Percentiles rank a stretch among this genome's conserved stretches.
Conservation (phyloP, 1,140 invertebrate species). For the Trinorchestia longiramus region DNA sequence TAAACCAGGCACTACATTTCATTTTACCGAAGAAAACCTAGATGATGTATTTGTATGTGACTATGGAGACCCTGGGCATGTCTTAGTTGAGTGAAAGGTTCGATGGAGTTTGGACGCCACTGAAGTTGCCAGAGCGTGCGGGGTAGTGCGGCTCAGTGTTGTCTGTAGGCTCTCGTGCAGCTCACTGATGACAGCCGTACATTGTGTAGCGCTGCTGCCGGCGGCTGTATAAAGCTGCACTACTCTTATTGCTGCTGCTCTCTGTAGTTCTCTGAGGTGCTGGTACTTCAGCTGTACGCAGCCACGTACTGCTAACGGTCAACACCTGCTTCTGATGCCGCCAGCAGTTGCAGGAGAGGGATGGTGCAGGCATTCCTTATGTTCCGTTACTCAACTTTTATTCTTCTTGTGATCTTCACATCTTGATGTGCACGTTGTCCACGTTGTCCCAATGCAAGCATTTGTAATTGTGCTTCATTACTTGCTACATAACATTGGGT, state of each 20-base stretch:
- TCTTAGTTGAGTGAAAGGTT: too few species aligned
- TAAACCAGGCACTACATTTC: too few species aligned
- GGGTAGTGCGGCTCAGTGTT: neutral
- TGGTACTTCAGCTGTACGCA: neutral
- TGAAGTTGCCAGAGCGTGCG: neutral
- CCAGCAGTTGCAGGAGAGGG: neutral
- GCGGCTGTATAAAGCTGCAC: neutral
- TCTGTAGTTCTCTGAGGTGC: neutral
- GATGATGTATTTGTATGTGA: too few species aligned
- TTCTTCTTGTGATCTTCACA: too few species aligned
- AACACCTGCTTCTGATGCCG: neutral
- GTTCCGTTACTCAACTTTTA: neutral
- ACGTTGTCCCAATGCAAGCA: too few species aligned
- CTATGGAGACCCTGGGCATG: too few species aligned
- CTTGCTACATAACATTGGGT: too few species aligned
- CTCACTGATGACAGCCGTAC: neutral
- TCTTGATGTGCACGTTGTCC: too few species aligned
- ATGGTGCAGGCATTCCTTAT: neutral
- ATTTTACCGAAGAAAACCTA: too few species aligned
- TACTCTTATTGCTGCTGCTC: neutral
- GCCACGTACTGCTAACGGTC: neutral
- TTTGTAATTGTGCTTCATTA: too few species aligned
- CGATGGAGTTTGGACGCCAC: neutral
- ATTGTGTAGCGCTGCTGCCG: neutral
- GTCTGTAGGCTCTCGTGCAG: neutral